Percentiles rank a stretch among this genome's conserved stretches.
These are phyloP conservation scores for Drosophila mauritiana DNA, from an alignment of 1,140 invertebrate genomes.

Conservation along the genomic window DNA sequence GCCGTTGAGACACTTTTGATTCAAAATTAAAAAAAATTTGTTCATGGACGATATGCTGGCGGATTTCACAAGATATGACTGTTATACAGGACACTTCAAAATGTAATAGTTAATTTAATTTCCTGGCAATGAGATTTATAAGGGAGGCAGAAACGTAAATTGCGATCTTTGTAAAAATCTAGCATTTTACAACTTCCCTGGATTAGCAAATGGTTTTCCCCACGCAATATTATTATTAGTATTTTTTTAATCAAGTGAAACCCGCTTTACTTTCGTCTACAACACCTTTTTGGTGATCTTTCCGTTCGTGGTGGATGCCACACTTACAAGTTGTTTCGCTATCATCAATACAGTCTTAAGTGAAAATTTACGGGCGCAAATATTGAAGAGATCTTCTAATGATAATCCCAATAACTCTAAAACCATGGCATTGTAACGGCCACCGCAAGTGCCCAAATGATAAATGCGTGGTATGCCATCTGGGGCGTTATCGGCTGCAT, in stretches of 20 bases:
- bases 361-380: conserved; percentile 91
- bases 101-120: background rate
- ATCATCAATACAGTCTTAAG: conserved; percentile 93
- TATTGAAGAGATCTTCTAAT: conserved; percentile 92
- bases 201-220: background rate
- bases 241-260: conserved; percentile 29
- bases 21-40: conserved; percentile 49
- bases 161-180: background rate
- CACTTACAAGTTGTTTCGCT: conserved; percentile 88
- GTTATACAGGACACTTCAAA: background rate
- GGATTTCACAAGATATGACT: conserved; percentile 16
- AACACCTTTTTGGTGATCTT: conserved; percentile 20
- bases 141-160: background rate
- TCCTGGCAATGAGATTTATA: background rate
- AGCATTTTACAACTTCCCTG: background rate
- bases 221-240: background rate
- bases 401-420: conserved; percentile 92
- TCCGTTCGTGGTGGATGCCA: conserved; percentile 29
- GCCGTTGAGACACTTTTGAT: conserved; percentile 76
- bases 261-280: conserved; percentile 29
- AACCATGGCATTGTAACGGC: conserved; percentile 92
- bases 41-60: conserved; percentile 7
- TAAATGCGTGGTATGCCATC: conserved; percentile 93
- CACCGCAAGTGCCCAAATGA: conserved; percentile 93
- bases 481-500: conserved; percentile 85